Evolutionary conservation across 2,888 invertebrate genomes (phyloP).

Genomic region (Gibbula magus): DNA sequence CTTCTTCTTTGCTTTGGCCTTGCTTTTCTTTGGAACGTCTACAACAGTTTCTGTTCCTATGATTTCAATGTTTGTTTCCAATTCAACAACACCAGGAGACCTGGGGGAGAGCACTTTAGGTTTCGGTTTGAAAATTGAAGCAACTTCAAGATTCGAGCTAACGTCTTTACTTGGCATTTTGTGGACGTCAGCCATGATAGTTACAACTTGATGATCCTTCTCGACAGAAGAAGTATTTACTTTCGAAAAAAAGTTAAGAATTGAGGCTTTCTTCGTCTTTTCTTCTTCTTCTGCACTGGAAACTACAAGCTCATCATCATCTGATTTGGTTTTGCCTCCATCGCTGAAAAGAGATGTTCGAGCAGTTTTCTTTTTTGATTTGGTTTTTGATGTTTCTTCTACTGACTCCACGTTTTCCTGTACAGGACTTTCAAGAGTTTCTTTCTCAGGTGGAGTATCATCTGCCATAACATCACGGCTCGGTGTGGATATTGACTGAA

Average conservation of each 20-base stretch:
- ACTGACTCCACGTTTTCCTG: too few relatives aligned
- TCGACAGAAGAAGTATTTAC: background rate
- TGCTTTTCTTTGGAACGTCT: background rate
- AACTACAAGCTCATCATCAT: background rate
- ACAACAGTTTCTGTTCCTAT: slow-evolving; percentile 33
- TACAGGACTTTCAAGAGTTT: background rate
- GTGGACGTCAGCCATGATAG: slow-evolving; percentile 44
- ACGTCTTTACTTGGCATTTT: slow-evolving; percentile 22
- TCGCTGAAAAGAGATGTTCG: background rate
- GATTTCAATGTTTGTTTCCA: slow-evolving; percentile 27
- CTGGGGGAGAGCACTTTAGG: background rate
- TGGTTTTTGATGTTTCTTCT: background rate
- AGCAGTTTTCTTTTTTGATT: background rate
- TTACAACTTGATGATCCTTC: slow-evolving; percentile 21
- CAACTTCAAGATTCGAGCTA: background rate
- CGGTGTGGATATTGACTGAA: slow-evolving; percentile 20
- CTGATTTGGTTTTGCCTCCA: background rate
- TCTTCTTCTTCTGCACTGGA: background rate
- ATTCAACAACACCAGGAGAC: slow-evolving; percentile 19
- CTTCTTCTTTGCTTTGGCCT: background rate
- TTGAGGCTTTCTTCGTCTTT: background rate
- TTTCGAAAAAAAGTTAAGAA: background rate
- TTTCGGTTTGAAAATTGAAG: background rate
- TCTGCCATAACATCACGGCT: background rate
- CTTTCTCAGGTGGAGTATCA: background rate